These are phyloP conservation scores for Mesitornis unicolor DNA, from an alignment of 2,113 vertebrate genomes.

Conservation along the genomic window DNA sequence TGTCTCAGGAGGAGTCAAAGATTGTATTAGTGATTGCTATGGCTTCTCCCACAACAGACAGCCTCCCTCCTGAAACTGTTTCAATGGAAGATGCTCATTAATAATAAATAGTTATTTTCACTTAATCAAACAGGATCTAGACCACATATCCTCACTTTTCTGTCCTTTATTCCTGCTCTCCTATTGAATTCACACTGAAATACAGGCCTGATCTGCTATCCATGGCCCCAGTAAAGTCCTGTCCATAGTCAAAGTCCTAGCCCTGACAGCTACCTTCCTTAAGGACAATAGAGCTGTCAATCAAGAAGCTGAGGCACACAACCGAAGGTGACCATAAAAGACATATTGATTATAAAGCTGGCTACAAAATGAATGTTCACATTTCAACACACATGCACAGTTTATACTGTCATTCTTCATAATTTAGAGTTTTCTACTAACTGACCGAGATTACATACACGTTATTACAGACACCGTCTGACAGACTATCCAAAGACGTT, in stretches of 20 bases:
- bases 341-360: not conserved
- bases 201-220: not conserved
- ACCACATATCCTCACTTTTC: not conserved
- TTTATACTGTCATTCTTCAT: not conserved
- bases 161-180: not conserved
- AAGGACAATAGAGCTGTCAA: not conserved
- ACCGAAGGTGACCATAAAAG: no score
- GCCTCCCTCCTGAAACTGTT: not conserved
- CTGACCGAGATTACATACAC: not conserved
- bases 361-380: not conserved
- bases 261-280: not conserved
- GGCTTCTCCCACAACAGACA: not conserved
- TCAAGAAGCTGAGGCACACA: not conserved
- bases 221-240: not conserved
- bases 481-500: not conserved
- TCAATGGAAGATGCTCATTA: not conserved
- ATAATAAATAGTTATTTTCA: not conserved
- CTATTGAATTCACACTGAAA: not conserved
- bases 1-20: not conserved
- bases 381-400: not conserved
- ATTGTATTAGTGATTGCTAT: not conserved
- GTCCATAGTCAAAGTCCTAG: no score
- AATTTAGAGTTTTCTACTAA: not conserved
- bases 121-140: not conserved
- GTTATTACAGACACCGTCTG: not conserved